Percentiles rank a stretch among this genome's conserved stretches.
phyloP scores from a whole-genome alignment of 2,113 vertebrate species.

The Benitochromis conjunctus region DNA sequence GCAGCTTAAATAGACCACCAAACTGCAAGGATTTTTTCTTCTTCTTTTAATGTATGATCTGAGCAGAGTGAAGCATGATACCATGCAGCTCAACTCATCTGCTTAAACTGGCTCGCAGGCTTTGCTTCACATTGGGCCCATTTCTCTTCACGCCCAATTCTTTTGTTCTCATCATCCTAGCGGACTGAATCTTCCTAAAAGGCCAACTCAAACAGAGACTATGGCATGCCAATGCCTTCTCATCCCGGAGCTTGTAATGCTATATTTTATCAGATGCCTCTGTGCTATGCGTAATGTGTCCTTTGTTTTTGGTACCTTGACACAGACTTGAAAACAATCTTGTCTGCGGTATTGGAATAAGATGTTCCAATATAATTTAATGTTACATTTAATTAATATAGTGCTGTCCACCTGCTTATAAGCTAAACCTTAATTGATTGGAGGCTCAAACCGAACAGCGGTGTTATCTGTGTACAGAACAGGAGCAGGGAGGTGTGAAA shows the following conservation, averaged over 20 bases:
- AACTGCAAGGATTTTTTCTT: too few species aligned
- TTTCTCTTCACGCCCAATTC: neutral
- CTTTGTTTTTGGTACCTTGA: neutral
- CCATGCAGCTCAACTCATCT: neutral
- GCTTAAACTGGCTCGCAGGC: neutral
- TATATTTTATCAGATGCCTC: neutral
- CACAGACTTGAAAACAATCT: neutral
- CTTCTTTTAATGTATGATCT: neutral
- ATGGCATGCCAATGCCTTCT: neutral
- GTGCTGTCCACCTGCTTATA: accelerated
- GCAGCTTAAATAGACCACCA: neutral
- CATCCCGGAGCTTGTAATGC: neutral
- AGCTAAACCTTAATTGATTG: neutral
- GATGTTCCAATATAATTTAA: neutral
- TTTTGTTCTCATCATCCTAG: accelerated
- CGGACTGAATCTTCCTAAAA: neutral
- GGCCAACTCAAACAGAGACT: neutral
- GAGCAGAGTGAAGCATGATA: neutral
- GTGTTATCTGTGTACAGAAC: neutral
- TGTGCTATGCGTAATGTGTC: accelerated
- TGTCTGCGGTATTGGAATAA: accelerated
- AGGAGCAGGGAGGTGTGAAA: neutral
- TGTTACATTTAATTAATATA: neutral
- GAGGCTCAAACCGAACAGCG: neutral
- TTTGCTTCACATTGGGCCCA: accelerated